Conservation (phyloP, 2,113 vertebrate species). For the Ornithorhynchus anatinus region DNA sequence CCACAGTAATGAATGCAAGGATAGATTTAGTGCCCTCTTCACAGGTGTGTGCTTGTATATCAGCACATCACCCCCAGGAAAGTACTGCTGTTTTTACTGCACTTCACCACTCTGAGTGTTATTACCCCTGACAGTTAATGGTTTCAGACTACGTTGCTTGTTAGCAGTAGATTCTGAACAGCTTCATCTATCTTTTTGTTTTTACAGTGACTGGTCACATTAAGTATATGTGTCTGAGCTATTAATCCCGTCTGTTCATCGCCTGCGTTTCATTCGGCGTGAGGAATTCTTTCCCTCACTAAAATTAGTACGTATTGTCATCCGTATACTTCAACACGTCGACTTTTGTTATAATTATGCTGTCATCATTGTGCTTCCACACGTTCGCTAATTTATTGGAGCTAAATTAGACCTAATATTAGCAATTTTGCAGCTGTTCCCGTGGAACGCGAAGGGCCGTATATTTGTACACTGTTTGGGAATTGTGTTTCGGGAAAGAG, state of each 20-base stretch:
- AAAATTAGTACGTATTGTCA: slow-evolving; percentile 85
- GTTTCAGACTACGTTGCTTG: slow-evolving; percentile 77
- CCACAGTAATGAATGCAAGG: slow-evolving; percentile 72
- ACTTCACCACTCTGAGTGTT: slow-evolving; percentile 78
- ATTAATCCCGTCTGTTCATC: slow-evolving; percentile 77
- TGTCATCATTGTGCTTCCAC: slow-evolving; percentile 80
- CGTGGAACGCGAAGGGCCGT: slow-evolving; percentile 66
- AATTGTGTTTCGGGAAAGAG: slow-evolving; percentile 72
- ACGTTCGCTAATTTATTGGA: slow-evolving; percentile 84
- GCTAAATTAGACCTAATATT: slow-evolving; percentile 85
- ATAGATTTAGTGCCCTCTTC: slow-evolving; percentile 75
- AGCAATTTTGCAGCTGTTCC: slow-evolving; percentile 85
- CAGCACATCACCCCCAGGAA: slow-evolving; percentile 66
- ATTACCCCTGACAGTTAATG: slow-evolving; percentile 83
- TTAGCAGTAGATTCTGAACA: slow-evolving; percentile 77
- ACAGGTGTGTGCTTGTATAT: slow-evolving; percentile 76
- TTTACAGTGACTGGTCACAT: slow-evolving; percentile 80
- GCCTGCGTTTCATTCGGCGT: slow-evolving; percentile 70
- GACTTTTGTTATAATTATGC: slow-evolving; percentile 85
- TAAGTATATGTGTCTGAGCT: slow-evolving; percentile 79
- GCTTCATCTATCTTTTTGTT: slow-evolving; percentile 84
- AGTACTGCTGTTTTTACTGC: slow-evolving; percentile 69
- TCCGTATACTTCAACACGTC: slow-evolving; percentile 77
- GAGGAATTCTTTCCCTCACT: slow-evolving; percentile 58
- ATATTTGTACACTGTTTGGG: slow-evolving; percentile 74